phyloP scores from a whole-genome alignment of 2,113 vertebrate species.

The Cryptoleucopteryx plumbea region DNA sequence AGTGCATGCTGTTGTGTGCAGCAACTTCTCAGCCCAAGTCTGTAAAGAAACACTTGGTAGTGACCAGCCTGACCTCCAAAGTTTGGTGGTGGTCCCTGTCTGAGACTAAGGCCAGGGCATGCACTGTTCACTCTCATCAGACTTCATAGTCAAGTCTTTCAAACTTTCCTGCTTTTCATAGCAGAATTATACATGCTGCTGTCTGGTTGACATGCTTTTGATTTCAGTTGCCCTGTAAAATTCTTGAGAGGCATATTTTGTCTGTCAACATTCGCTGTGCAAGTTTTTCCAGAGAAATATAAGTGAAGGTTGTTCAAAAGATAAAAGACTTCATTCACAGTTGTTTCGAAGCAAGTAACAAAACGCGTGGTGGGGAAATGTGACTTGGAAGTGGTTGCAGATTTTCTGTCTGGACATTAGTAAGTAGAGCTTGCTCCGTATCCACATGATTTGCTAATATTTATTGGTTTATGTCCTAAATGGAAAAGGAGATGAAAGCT shows the following conservation, averaged over 20 bases:
- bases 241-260: conserved; percentile 25
- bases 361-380: not conserved
- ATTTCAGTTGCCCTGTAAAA: conserved; percentile 1
- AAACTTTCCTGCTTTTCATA: not conserved
- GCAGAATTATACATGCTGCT: not conserved
- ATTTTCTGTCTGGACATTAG: not conserved
- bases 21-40: not conserved
- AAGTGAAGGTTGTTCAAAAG: conserved; percentile 37
- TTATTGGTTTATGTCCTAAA: not conserved
- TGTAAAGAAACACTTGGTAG: not conserved
- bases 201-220: not conserved
- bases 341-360: conserved; percentile 25
- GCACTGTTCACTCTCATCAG: not conserved
- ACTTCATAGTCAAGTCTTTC: not conserved
- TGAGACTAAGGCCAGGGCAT: not conserved
- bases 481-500: not conserved
- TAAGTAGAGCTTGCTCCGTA: not conserved
- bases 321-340: conserved; percentile 25
- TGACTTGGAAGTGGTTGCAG: not conserved
- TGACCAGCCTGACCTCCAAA: not conserved
- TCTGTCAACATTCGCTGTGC: conserved; percentile 10
- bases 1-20: not conserved
- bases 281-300: conserved; percentile 18
- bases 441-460: not conserved
- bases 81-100: not conserved